These are phyloP conservation scores for Keiferia lycopersicella DNA, from an alignment of 2,888 invertebrate genomes.

Conservation along the genomic window DNA sequence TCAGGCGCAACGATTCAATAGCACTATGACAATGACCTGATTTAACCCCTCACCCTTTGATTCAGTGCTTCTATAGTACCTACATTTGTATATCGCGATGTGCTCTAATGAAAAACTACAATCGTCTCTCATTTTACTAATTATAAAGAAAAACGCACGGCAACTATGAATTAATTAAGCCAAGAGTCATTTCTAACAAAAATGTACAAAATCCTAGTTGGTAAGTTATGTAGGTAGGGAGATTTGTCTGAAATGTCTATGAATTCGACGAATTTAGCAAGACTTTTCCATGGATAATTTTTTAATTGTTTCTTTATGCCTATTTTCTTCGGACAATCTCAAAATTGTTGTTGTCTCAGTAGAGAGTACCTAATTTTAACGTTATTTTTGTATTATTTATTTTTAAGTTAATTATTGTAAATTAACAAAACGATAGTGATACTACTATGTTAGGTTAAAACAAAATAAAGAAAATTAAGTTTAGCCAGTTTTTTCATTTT, in stretches of 20 bases:
- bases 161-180: slow-evolving; percentile 24
- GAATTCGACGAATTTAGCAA: slow-evolving; percentile 48
- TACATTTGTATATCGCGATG: slow-evolving; percentile 61
- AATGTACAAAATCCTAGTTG: slow-evolving; percentile 15
- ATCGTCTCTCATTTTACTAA: slow-evolving; percentile 20
- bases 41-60: slow-evolving; percentile 41
- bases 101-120: slow-evolving; percentile 54
- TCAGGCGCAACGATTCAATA: slow-evolving; percentile 63
- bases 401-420: slow-evolving; percentile 77
- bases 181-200: slow-evolving; percentile 24
- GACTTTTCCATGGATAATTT: slow-evolving; percentile 30
- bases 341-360: slow-evolving; percentile 66
- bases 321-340: slow-evolving; percentile 59
- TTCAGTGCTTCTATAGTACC: slow-evolving; percentile 48
- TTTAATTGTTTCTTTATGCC: slow-evolving; percentile 47
- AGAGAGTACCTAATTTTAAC: slow-evolving; percentile 66
- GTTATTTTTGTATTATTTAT: slow-evolving; percentile 80
- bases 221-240: not conserved
- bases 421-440: slow-evolving; percentile 77
- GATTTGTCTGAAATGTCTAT: not conserved
- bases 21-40: slow-evolving; percentile 67
- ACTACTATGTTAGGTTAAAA: slow-evolving; percentile 62
- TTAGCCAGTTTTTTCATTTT: slow-evolving; percentile 27
- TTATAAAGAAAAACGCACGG: slow-evolving; percentile 14
- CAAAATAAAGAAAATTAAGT: slow-evolving; percentile 45